phyloP scores from a whole-genome alignment of 2,113 vertebrate species.

The Machaerirhynchus nigripectus region DNA sequence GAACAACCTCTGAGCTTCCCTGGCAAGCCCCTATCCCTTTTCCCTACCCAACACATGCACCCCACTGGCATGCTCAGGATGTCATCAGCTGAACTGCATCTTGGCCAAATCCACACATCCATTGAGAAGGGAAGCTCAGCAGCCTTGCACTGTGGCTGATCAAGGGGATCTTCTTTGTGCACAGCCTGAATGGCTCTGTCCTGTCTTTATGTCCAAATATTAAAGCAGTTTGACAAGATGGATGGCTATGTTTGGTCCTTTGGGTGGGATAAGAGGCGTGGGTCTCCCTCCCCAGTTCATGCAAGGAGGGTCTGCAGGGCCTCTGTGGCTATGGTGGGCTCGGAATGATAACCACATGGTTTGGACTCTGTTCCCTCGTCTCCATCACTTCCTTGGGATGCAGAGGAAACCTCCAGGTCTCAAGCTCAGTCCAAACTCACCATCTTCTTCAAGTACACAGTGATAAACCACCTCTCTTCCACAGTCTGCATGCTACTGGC shows the following conservation, averaged over 20 bases:
- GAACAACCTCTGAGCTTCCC: slow-evolving; percentile 89
- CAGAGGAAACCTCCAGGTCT: neutral
- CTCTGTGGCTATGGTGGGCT: neutral
- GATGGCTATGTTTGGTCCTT: neutral
- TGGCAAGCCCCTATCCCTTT: neutral
- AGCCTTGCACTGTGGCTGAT: neutral
- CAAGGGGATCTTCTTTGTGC: slow-evolving; percentile 16
- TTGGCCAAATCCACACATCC: slow-evolving; percentile 18
- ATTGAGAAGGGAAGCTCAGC: slow-evolving; percentile 41
- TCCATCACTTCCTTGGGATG: neutral
- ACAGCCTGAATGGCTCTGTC: slow-evolving; percentile 22
- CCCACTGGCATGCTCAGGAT: slow-evolving; percentile 19
- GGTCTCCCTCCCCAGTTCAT: neutral
- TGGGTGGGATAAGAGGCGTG: accelerated
- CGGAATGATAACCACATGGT: accelerated
- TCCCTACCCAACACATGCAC: slow-evolving; percentile 24
- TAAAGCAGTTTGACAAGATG: slow-evolving; percentile 58
- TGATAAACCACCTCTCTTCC: neutral
- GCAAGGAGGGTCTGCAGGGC: neutral
- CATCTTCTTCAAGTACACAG: neutral
- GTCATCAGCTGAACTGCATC: slow-evolving; percentile 4
- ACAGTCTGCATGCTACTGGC: neutral
- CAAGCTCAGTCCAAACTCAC: neutral
- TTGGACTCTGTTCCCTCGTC: neutral
- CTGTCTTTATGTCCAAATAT: slow-evolving; percentile 51